Conservation (phyloP, 2,113 vertebrate species). For the Bothrops jararaca region DNA sequence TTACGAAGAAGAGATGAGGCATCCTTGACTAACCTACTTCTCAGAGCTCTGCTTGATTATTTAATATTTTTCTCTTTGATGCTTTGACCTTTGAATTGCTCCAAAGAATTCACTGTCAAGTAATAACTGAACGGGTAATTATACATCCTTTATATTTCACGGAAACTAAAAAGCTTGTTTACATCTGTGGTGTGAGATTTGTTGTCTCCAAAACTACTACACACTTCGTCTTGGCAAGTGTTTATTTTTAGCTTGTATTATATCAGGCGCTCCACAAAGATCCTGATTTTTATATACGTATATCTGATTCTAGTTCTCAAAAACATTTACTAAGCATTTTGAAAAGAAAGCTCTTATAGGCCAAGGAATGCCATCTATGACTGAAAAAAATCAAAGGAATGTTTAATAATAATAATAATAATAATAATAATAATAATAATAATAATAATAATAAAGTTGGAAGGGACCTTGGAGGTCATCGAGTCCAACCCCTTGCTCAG, state of each 20-base stretch:
- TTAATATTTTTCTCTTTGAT: accelerated
- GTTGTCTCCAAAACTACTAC: accelerated
- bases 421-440: too few relatives aligned
- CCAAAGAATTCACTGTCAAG: not conserved
- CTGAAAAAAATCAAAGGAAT: not conserved
- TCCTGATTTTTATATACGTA: not conserved
- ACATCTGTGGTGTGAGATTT: not conserved
- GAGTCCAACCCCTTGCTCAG: too few relatives aligned
- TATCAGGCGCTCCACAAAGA: not conserved
- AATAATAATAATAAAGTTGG: too few relatives aligned
- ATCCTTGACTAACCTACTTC: not conserved
- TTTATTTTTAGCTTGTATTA: not conserved
- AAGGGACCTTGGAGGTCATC: too few relatives aligned
- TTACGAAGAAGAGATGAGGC: not conserved
- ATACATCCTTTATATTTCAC: not conserved
- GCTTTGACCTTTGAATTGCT: not conserved
- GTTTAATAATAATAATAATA: too few relatives aligned
- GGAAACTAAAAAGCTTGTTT: accelerated
- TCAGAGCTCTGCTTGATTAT: not conserved
- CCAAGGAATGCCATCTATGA: not conserved
- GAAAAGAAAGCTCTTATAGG: not conserved
- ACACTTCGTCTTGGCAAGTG: not conserved
- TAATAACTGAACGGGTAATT: accelerated
- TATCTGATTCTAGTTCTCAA: not conserved
- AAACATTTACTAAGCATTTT: not conserved